Evolutionary conservation across 2,888 invertebrate species (phyloP), one percentile per base, ranked within the genome.

Genomic region (Troides helena): DNA sequence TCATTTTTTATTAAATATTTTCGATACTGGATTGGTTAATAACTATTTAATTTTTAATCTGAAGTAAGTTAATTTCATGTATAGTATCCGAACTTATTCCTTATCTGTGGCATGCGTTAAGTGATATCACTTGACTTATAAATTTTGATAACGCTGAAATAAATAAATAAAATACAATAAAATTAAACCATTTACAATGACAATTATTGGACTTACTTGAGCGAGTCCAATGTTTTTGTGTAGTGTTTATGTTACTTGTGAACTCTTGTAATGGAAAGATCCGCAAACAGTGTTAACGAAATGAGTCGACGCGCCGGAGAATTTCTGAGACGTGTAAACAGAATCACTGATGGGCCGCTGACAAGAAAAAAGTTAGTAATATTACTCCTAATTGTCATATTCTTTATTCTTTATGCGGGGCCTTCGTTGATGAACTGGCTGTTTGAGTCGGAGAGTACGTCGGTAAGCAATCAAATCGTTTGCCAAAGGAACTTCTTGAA

Each of bases 401-500:
- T 94, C 70, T 87, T 95, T 67, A 83, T 95, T 58, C 84, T 96
- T 8, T 96, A 96, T 79, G 83, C 95, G 62, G 94, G 96, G 62
- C 95, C 96, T 53, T 90, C 93, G 46, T 80, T 96, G 30, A 92
- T 94, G 80, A 94, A 94, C 72, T 95, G 95, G 93, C 78, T 95
- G 46, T 94, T 95, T 74, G 89, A 89, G 71, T 85, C 89, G 43
- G 91, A 93, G 71, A 89, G 88, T 60, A 82, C 89, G 72, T 85
- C 85, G 71, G 85, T 76, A 74, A 90, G 89, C 76, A 89, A 89
- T 62, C 87, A 95, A 72, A 94, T 94, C 77, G 86, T 93, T 71
- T 96, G 96, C 81, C 94, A 96, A 81, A 94, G 93, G 71, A 95
- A 95, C 79, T 94, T 94, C 72, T 79, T 96, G 73, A 92, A 92